Evolutionary conservation across 2,113 vertebrate genomes (phyloP).

Genomic region (Gallinago undulata): DNA sequence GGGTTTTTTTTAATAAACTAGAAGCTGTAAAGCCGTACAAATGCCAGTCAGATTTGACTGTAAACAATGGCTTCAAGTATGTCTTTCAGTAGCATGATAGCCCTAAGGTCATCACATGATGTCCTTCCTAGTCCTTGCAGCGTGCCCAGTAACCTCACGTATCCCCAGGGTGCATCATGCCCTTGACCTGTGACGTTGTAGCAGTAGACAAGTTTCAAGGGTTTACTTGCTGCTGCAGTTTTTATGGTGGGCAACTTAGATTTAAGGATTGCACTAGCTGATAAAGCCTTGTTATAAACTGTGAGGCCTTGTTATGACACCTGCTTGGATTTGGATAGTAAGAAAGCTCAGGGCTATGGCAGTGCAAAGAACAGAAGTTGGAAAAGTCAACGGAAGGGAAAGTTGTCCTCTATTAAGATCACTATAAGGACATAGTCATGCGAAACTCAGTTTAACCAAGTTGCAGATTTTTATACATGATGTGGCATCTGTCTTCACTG

Average conservation of each 20-base stretch:
- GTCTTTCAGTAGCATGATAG: neutral
- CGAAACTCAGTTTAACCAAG: neutral
- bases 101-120: neutral
- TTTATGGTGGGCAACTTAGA: neutral
- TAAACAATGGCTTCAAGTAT: neutral
- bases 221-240: neutral
- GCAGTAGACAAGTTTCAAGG: neutral
- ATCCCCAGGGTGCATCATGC: neutral
- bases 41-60: neutral
- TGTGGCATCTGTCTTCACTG: slow-evolving; percentile 13
- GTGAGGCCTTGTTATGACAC: neutral
- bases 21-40: neutral
- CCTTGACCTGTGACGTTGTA: neutral
- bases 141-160: neutral
- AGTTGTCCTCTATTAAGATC: neutral
- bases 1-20: neutral
- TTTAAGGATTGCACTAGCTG: neutral
- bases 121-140: neutral
- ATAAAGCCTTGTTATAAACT: neutral
- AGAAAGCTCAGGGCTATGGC: neutral
- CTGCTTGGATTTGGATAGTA: neutral
- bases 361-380: neutral
- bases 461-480: slow-evolving; percentile 23
- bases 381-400: neutral
- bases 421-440: neutral